These are phyloP conservation scores for Epizoanthus rinbou DNA, from an alignment of 92 coral and sea anemone species.

Conservation along the genomic window DNA sequence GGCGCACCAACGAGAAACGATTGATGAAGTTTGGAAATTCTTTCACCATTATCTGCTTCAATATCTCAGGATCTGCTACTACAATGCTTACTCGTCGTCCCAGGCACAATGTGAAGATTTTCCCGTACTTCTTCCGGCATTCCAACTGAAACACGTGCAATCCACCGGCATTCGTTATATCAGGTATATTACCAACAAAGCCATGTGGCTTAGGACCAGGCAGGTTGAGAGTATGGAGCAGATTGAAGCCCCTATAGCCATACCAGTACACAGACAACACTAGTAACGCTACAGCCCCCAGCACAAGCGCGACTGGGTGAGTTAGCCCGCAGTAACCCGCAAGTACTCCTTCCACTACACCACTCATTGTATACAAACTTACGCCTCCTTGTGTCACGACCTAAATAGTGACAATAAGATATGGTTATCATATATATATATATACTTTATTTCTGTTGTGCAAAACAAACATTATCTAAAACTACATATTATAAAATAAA, in stretches of 20 bases:
- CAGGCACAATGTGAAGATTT: constrained; percentile 59
- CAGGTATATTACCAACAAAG: constrained; percentile 69
- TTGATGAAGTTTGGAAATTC: constrained; percentile 72
- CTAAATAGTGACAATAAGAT: background rate
- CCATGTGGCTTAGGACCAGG: constrained; percentile 76
- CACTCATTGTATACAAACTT: no score
- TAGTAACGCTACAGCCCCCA: background rate
- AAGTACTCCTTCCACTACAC: background rate
- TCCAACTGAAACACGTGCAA: constrained; percentile 57
- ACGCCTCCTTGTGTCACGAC: background rate
- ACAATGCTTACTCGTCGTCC: constrained; percentile 58
- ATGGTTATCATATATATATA: no score
- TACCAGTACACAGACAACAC: constrained; percentile 49
- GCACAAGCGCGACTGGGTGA: background rate
- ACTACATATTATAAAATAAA: no score
- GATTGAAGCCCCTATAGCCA: constrained; percentile 51
- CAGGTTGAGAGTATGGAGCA: constrained; percentile 49
- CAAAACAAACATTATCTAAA: no score
- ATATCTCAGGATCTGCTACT: constrained; percentile 74
- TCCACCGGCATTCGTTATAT: constrained; percentile 62
- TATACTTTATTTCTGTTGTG: no score
- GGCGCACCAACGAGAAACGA: constrained; percentile 35
- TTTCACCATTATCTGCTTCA: constrained; percentile 70
- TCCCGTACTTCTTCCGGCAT: constrained; percentile 73
- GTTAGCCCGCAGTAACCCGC: background rate